These are phyloP conservation scores for Parnassius apollo DNA, from an alignment of 2,888 invertebrate species.

Conservation along the genomic window DNA sequence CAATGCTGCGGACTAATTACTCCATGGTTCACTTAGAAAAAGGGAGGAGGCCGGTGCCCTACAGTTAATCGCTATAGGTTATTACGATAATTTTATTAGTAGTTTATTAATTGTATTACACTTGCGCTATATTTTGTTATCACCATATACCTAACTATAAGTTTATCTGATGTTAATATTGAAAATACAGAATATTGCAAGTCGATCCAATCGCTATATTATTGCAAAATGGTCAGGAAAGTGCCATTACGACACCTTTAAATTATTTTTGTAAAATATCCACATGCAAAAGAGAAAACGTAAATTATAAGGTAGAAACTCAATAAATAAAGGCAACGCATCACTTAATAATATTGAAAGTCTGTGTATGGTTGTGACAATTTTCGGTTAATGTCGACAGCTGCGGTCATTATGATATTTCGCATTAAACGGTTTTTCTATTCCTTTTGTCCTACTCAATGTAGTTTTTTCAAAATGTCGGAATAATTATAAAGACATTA, in stretches of 20 bases:
- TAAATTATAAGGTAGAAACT: conserved; percentile 33
- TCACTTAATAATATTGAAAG: conserved; percentile 43
- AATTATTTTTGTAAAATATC: conserved; percentile 26
- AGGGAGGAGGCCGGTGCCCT: too few relatives aligned
- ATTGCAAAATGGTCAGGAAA: conserved; percentile 9
- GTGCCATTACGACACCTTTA: conserved; percentile 14
- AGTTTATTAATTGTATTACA: too few relatives aligned
- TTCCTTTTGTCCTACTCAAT: conserved; percentile 29
- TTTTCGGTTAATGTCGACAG: conserved; percentile 22
- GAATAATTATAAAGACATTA: conserved; percentile 50
- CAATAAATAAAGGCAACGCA: conserved; percentile 28
- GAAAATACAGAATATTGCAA: not conserved
- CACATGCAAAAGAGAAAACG: conserved; percentile 32
- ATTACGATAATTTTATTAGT: too few relatives aligned
- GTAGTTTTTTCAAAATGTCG: conserved; percentile 21
- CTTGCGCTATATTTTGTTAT: too few relatives aligned
- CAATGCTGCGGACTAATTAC: too few relatives aligned
- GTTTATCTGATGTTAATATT: too few relatives aligned
- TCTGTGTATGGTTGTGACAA: conserved; percentile 43
- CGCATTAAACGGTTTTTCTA: conserved; percentile 24
- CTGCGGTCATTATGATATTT: conserved; percentile 18
- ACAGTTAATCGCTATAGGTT: too few relatives aligned
- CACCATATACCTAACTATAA: too few relatives aligned
- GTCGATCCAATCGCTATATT: not conserved
- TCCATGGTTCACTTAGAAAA: too few relatives aligned